Evolutionary conservation across 2,113 vertebrate genomes (phyloP), one percentile per base, ranked within the genome.

Genomic region (Pipa parva): DNA sequence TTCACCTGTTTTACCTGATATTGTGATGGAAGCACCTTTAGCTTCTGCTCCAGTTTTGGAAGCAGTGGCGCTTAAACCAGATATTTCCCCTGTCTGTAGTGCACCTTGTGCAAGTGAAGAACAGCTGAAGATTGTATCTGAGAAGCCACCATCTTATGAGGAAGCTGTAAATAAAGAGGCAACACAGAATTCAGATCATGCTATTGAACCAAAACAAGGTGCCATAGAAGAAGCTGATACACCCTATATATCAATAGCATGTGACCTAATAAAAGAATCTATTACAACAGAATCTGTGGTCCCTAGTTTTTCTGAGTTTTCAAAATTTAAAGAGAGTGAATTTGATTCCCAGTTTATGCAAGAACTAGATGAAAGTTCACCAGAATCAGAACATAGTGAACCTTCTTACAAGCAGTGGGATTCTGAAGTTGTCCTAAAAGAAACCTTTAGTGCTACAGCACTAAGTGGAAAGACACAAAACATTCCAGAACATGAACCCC

Each of bases 11-110:
- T 73, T 98, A 71, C 95, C 96, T 9, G 96, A 98, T 77, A 97
- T 98, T 71, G 88, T 98, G 29, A 96, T 97, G 85, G 93, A 96
- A 73, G 95, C 94, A 15, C 96, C 95, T 0, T 77, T 92, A 13
- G 92, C 81, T 78, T 77, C 89, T 1, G 7, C 78, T 1, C 74
- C 91, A 76, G 85, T 90, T 0, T 79, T 85, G 1, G 90, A 89
- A 75, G 83, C 83, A 20, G 83, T 86, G 63, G 81, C 83, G 2
- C 82, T 73, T 12, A 87, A 92, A 0, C 85, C 87, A 4, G 89
- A 89, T 69, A 79, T 83, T 10, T 91, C 91, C 21, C 88, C 85
- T 0, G 74, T 88, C 63, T 91, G 90, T 0, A 81, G 82, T 1
- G 85, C 86, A 70, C 88, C 82, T 49, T 77, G 87, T 1, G 74